Percentiles rank a stretch among this genome's conserved stretches.
These are phyloP conservation scores for Charaxes varanes DNA, from an alignment of 1,140 invertebrate genomes.

Conservation along the genomic window DNA sequence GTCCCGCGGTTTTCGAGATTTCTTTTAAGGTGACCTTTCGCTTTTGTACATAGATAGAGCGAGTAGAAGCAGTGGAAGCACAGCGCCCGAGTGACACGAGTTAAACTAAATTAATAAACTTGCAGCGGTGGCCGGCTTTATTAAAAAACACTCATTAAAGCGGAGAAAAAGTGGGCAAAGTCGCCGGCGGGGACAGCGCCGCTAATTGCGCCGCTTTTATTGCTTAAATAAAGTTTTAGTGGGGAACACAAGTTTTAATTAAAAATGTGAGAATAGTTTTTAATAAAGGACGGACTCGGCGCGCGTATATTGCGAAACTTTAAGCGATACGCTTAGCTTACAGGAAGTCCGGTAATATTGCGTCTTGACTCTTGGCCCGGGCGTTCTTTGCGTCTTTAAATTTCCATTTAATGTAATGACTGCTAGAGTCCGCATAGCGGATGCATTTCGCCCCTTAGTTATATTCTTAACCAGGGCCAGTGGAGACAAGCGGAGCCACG, in stretches of 20 bases:
- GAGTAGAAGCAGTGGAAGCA: too few relatives aligned
- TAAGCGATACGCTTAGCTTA: slow-evolving; percentile 68
- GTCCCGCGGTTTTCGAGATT: too few relatives aligned
- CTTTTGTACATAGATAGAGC: too few relatives aligned
- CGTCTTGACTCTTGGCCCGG: slow-evolving; percentile 27
- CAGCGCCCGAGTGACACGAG: slow-evolving; percentile 65
- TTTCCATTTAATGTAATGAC: too few relatives aligned
- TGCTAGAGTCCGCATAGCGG: too few relatives aligned
- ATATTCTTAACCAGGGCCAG: too few relatives aligned
- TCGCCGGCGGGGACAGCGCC: slow-evolving; percentile 70
- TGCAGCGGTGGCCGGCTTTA: slow-evolving; percentile 67
- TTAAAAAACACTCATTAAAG: slow-evolving; percentile 74
- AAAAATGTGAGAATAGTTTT: slow-evolving; percentile 75
- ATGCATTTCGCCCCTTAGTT: too few relatives aligned
- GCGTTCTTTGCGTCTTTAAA: slow-evolving; percentile 1
- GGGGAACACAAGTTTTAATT: slow-evolving; percentile 74
- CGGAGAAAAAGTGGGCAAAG: slow-evolving; percentile 72
- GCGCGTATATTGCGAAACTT: slow-evolving; percentile 73
- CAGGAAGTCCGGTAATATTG: slow-evolving; percentile 61
- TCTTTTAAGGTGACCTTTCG: too few relatives aligned
- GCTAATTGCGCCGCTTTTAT: slow-evolving; percentile 73
- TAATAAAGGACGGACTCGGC: slow-evolving; percentile 70
- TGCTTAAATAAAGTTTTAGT: slow-evolving; percentile 75
- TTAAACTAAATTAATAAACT: slow-evolving; percentile 74
- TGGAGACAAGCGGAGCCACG: too few relatives aligned